Conservation (phyloP, 1,140 invertebrate species). For the Steinernema khuongi region DNA sequence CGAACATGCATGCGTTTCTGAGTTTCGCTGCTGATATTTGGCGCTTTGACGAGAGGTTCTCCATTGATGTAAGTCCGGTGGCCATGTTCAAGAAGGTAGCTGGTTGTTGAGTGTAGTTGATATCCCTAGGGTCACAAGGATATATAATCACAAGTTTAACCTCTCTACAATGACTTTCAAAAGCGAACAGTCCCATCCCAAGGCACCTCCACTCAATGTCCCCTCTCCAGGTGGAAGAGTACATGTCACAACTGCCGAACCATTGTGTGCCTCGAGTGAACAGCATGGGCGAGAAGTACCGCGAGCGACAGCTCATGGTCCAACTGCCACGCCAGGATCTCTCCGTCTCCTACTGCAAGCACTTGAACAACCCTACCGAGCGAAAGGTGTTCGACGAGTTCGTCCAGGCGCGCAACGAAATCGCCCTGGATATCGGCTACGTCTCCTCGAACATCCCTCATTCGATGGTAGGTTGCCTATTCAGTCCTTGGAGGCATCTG, state of each 20-base stretch:
- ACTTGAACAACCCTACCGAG: conserved; percentile 65
- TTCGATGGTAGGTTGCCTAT: conserved; percentile 45
- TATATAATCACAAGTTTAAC: not conserved
- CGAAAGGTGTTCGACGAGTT: conserved; percentile 72
- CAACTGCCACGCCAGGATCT: conserved; percentile 89
- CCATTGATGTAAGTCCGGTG: not conserved
- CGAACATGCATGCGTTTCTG: not conserved
- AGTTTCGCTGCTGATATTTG: not conserved
- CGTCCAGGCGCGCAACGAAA: conserved; percentile 81
- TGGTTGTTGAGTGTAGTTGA: not conserved
- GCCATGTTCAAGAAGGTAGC: too few relatives aligned
- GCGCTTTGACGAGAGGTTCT: not conserved
- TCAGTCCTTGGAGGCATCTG: too few relatives aligned
- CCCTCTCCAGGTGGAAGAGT: conserved; percentile 65
- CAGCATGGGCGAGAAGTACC: conserved; percentile 71
- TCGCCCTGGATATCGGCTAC: conserved; percentile 84
- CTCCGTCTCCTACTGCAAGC: conserved; percentile 77
- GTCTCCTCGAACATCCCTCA: conserved; percentile 59
- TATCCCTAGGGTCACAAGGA: not conserved
- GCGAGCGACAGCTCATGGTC: conserved; percentile 75
- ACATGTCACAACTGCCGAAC: conserved; percentile 71
- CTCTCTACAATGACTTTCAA: not conserved
- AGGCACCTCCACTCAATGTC: not conserved
- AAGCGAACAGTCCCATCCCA: not conserved
- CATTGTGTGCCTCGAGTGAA: conserved; percentile 73